These are phyloP conservation scores for Rana temporaria DNA, from an alignment of 2,113 vertebrate species.

Conservation along the genomic window DNA sequence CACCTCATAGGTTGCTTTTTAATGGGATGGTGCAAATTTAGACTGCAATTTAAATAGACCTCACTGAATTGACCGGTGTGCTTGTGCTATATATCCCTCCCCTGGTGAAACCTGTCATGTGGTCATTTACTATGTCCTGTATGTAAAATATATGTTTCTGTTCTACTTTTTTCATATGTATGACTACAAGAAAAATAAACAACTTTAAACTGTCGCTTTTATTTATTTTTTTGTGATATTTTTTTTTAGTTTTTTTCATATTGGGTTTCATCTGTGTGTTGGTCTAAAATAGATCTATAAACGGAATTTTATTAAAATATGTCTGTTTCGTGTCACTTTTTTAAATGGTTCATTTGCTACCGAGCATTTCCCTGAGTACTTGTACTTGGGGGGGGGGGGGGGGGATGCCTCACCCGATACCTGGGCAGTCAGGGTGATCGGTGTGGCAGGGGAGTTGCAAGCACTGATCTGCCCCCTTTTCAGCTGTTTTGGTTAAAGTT, in stretches of 20 bases:
- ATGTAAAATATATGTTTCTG: constrained; percentile 41
- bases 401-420: too few species aligned
- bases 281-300: too few species aligned
- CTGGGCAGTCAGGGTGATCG: too few species aligned
- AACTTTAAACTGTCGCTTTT: neutral
- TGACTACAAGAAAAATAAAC: constrained; percentile 41
- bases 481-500: too few species aligned
- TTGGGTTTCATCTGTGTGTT: too few species aligned
- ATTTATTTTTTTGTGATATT: neutral
- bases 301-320: too few species aligned
- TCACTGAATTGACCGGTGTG: neutral
- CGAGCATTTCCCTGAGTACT: too few species aligned
- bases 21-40: neutral
- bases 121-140: constrained; percentile 25
- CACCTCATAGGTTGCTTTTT: neutral
- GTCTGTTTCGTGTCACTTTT: too few species aligned
- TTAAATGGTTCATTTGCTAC: too few species aligned
- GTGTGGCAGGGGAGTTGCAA: too few species aligned
- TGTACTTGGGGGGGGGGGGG: too few species aligned
- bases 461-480: too few species aligned
- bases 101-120: constrained; percentile 26
- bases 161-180: constrained; percentile 24
- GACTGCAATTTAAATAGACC: constrained; percentile 1
- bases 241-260: neutral
- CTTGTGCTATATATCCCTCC: neutral